Evolutionary conservation across 2,888 invertebrate genomes (phyloP).

Genomic region (Muscina levida): DNA sequence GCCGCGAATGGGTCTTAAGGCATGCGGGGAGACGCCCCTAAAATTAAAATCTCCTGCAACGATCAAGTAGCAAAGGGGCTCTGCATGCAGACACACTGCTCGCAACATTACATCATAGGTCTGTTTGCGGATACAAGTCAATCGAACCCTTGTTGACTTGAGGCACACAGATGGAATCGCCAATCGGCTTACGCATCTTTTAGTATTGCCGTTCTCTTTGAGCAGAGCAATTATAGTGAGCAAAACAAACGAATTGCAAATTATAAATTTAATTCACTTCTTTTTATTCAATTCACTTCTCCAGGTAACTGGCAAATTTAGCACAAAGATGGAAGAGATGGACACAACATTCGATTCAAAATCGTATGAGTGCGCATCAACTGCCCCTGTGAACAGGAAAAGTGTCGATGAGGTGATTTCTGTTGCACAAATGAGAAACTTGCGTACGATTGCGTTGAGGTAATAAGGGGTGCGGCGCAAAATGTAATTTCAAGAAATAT

Average conservation of each 20-base stretch:
- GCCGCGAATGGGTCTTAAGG: too few species aligned
- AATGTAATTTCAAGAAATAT: too few species aligned
- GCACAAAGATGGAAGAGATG: conserved; percentile 1
- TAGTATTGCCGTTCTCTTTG: conserved; percentile 17
- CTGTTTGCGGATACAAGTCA: conserved; percentile 45
- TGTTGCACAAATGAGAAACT: background rate
- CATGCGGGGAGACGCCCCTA: background rate
- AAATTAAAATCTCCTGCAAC: background rate
- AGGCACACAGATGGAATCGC: conserved; percentile 54
- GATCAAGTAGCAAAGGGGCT: conserved; percentile 1
- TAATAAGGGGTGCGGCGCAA: too few species aligned
- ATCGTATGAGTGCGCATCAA: background rate
- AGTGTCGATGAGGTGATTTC: background rate
- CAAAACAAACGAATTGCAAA: conserved; percentile 77
- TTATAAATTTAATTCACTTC: conserved; percentile 76
- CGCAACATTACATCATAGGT: conserved; percentile 4
- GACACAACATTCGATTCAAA: conserved; percentile 14
- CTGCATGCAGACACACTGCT: conserved; percentile 1
- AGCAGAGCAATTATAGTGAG: conserved; percentile 73
- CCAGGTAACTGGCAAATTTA: conserved; percentile 7
- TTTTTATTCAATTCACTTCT: conserved; percentile 74
- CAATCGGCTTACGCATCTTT: conserved; percentile 48
- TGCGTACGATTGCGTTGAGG: too few species aligned
- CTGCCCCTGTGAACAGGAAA: background rate
- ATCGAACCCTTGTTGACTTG: conserved; percentile 28